Evolutionary conservation across 2,113 vertebrate genomes (phyloP).

Genomic region (Piprites chloris): DNA sequence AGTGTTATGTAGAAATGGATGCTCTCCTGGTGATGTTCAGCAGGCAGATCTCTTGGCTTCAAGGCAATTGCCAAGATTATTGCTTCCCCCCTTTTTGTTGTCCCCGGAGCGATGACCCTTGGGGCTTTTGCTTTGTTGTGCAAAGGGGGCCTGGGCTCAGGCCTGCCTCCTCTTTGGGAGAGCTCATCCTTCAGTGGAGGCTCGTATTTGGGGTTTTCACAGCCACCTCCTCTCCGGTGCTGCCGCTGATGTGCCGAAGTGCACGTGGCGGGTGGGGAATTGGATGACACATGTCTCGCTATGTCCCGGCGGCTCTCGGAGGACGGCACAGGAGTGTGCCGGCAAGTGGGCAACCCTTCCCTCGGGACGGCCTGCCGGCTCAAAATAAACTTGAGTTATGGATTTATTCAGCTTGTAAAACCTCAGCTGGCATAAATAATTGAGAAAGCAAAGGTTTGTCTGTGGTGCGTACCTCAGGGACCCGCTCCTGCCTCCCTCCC

Average conservation of each 20-base stretch:
- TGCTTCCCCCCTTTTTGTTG: not conserved
- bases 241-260: not conserved
- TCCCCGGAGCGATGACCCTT: accelerated
- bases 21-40: not conserved
- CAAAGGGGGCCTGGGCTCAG: not conserved
- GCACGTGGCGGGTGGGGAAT: constrained; percentile 4
- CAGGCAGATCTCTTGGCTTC: not conserved
- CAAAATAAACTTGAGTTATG: constrained; percentile 84
- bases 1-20: not conserved
- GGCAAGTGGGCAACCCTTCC: constrained; percentile 75
- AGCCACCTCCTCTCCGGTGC: not conserved
- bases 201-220: not conserved
- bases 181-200: not conserved
- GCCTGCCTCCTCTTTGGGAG: not conserved
- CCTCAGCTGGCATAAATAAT: constrained; percentile 88
- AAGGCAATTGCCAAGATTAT: not conserved
- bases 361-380: constrained; percentile 54
- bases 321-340: constrained; percentile 44
- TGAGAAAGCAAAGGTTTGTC: constrained; percentile 84
- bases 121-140: not conserved
- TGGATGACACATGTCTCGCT: constrained; percentile 73
- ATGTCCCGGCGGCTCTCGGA: constrained; percentile 52
- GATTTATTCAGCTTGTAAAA: constrained; percentile 84
- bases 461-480: constrained; percentile 76
- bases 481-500: constrained; percentile 64